Evolutionary conservation across 2,888 invertebrate species (phyloP).

Genomic region (Dicycla oo): DNA sequence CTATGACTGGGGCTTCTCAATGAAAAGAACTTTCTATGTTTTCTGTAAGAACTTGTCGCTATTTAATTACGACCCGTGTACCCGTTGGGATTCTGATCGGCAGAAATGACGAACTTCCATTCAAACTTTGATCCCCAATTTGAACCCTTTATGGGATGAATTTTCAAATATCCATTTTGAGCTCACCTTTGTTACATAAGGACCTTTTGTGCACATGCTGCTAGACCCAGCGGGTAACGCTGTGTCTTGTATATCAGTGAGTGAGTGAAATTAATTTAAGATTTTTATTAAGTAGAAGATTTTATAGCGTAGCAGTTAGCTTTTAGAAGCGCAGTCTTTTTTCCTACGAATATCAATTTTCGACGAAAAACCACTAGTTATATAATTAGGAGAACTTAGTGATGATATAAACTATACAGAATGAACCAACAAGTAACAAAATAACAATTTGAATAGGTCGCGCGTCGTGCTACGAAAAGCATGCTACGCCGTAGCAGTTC

Average conservation of each 20-base stretch:
- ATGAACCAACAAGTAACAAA: not conserved
- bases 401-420: not conserved
- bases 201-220: not conserved
- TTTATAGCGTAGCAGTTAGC: not conserved
- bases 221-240: not conserved
- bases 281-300: not conserved
- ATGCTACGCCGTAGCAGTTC: constrained; percentile 23
- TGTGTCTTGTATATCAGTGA: not conserved
- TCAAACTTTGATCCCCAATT: not conserved
- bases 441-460: not conserved
- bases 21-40: not conserved
- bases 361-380: not conserved
- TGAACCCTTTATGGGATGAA: not conserved
- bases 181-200: not conserved
- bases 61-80: not conserved
- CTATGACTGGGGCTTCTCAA: not conserved
- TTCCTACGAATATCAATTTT: not conserved
- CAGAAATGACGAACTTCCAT: not conserved
- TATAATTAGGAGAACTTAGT: not conserved
- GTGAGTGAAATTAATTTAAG: not conserved
- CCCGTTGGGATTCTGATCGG: not conserved
- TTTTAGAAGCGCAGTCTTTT: not conserved
- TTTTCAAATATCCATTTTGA: not conserved
- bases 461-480: constrained; percentile 3
- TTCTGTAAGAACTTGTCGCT: not conserved